Evolutionary conservation across 2,888 invertebrate species (phyloP), one percentile per base, ranked within the genome.

Genomic region (Altica lythri): DNA sequence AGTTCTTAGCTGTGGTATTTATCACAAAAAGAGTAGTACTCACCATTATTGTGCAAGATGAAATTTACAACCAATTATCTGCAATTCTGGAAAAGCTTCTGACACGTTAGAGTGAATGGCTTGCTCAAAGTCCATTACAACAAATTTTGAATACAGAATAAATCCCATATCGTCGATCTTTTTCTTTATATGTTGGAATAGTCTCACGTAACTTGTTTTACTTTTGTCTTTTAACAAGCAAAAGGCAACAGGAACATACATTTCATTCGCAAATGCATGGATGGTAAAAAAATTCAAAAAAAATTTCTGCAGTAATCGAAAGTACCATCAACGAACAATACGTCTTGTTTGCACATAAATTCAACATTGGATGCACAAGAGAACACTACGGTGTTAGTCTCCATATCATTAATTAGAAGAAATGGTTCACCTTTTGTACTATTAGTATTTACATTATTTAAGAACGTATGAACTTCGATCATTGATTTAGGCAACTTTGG

Each of bases 261-360:
- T 27, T 27, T 27, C 9, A 27, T 27, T 27, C n/a, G 4, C 27
- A 10, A n/a, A 27, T 27, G 8, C 27, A 27, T 27, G 27, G 27
- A 27, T 27, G 27, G 27, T 27, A 22, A 22, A 22, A 22, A 22
- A 22, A 5, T 22, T 8, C 27, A 27, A 27, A 3, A 27, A 27
- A 27, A 27, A 5, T 27, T 27, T 27, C 2, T 27, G 27, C 27
- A 9, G 27, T 27, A 27, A 10, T 27, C 27, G 8, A 27, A 27
- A n/a, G 27, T 27, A 27, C 27, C 27, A 27, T 27, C 27, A 27
- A 27, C 27, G n/a, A n/a, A n/a, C n/a, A 27, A 27, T 27, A 27
- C 27, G n/a, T 27, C 27, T 27, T 27, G 27, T 27, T 27, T 27
- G 27, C 27, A 27, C 27, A 27, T 27, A 27, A 27, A 27, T 27